Evolutionary conservation across 1,140 invertebrate genomes (phyloP).

Genomic region (Drosophila pectinifera): DNA sequence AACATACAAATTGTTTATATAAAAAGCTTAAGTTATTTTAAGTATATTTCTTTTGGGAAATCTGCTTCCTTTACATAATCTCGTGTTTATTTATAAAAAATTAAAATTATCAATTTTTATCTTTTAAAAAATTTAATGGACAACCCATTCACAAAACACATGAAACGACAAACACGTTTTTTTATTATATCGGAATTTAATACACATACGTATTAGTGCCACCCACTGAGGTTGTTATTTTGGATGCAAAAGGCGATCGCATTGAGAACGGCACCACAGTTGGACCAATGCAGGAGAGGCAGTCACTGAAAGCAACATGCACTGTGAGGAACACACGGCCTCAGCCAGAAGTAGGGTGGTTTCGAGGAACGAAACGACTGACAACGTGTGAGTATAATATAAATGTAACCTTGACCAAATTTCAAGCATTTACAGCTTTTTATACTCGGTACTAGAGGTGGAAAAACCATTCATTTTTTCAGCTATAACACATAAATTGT

Average conservation of each 20-base stretch:
- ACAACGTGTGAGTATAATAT: constrained; percentile 76
- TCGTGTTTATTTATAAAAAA: constrained; percentile 59
- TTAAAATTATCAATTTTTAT: constrained; percentile 63
- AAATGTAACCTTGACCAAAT: neutral
- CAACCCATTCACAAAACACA: constrained; percentile 38
- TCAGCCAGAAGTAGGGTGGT: constrained; percentile 81
- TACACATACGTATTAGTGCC: constrained; percentile 68
- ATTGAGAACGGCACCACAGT: constrained; percentile 76
- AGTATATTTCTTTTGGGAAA: constrained; percentile 15
- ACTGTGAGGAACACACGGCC: constrained; percentile 79
- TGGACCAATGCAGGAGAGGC: constrained; percentile 82
- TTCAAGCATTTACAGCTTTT: too few species aligned
- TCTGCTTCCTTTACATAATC: neutral
- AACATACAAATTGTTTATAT: neutral
- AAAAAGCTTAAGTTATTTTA: neutral
- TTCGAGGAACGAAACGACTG: constrained; percentile 71
- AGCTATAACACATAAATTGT: too few species aligned
- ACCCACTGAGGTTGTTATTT: constrained; percentile 79
- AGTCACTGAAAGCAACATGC: constrained; percentile 74
- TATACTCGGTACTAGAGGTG: too few species aligned
- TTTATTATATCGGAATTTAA: constrained; percentile 18
- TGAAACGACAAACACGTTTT: constrained; percentile 24
- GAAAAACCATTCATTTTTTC: too few species aligned
- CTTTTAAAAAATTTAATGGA: constrained; percentile 48
- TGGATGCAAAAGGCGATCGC: constrained; percentile 81